Evolutionary conservation across 2,113 vertebrate species (phyloP).

Genomic region (Nothoprocta pentlandii): DNA sequence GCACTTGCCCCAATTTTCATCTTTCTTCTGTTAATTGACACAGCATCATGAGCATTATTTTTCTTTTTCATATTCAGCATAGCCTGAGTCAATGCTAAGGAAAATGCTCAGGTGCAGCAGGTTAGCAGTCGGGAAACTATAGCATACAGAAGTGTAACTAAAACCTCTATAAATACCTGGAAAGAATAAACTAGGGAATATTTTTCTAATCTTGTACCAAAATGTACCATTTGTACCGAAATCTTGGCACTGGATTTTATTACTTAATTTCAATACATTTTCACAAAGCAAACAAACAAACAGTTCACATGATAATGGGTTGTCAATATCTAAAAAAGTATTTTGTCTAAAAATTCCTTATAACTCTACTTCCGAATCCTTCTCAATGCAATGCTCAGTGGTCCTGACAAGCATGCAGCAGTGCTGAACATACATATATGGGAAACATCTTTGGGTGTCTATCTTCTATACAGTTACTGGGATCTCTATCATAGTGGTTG

Average conservation of each 20-base stretch:
- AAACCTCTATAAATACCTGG: background rate
- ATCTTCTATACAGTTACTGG: background rate
- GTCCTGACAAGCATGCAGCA: accelerated
- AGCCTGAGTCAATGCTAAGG: background rate
- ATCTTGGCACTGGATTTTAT: background rate
- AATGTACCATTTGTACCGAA: background rate
- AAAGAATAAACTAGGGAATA: background rate
- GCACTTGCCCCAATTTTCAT: background rate
- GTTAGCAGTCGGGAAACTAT: background rate
- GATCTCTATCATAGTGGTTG: background rate
- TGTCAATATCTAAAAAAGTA: background rate
- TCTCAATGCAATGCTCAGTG: background rate
- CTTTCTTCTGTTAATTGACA: background rate
- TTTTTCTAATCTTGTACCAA: background rate
- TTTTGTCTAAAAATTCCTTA: background rate
- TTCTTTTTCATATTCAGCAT: background rate
- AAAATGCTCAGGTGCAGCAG: background rate
- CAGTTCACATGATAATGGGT: accelerated
- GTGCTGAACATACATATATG: background rate
- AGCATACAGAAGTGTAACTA: background rate
- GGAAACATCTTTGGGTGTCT: background rate
- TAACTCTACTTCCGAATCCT: background rate
- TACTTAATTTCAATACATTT: background rate
- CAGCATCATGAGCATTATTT: background rate
- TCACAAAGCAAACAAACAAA: background rate